Evolutionary conservation across 1,140 invertebrate genomes (phyloP), one percentile per base, ranked within the genome.

Genomic region (Arctopsyche grandis): DNA sequence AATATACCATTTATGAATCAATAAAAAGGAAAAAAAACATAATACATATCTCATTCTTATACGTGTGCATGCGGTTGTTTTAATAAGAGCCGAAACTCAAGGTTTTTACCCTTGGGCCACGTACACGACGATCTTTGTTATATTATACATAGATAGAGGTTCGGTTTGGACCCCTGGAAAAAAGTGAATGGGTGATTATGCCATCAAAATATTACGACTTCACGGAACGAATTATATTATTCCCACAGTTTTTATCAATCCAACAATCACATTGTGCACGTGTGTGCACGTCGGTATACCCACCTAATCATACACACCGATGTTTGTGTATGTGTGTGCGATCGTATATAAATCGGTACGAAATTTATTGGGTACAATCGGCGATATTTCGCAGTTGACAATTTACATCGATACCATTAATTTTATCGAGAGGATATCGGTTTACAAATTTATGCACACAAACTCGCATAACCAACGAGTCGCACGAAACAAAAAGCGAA

Each of bases 171-270:
- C 63, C 63, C 24, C 63, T 66, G 63, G 29, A 66, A 66, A 66
- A 66, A 66, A 66, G 63, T 66, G 63, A 66, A 66, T 66, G 63
- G 63, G 63, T 66, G 63, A 66, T 66, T 66, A 66, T 66, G 24
- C 63, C 63, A 66, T 66, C 63, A 66, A 66, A 66, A 66, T 66
- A 66, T 66, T 66, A 66, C 56, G 56, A 60, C 63, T 66, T 66
- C 63, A 66, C 24, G 63, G 63, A 66, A 66, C 24, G 63, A 24
- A 66, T 66, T 66, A 29, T 66, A 66, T 66, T 26, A 66, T 66
- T 66, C 63, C 63, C 63, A 66, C 63, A 66, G 63, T 26, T 22
- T 66, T 66, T 66, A 66, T 66, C 63, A 24, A 66, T 66, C 21
- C 14, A 66, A 22, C 63, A 26, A 66, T 26, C 19, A 22, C 24